These are phyloP conservation scores for Cephalotes varians DNA, from an alignment of 2,888 invertebrate species.

Conservation along the genomic window DNA sequence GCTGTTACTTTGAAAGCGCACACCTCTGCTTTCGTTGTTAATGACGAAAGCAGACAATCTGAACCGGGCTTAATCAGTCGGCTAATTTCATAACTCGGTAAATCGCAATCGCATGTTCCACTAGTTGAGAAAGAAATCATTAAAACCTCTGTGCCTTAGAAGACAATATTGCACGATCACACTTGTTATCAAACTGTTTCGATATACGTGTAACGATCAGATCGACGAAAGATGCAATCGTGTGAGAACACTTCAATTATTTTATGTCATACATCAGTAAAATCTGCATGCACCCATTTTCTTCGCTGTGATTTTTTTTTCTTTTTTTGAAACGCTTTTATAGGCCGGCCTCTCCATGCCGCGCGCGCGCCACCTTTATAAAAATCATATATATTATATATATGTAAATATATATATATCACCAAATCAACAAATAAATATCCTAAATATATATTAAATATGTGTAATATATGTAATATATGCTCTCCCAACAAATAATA, in stretches of 20 bases:
- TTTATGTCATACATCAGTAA: constrained; percentile 35
- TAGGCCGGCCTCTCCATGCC: constrained; percentile 56
- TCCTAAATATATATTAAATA: constrained; percentile 84
- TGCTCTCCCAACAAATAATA: constrained; percentile 85
- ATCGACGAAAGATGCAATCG: constrained; percentile 23
- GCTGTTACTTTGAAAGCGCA: constrained; percentile 10
- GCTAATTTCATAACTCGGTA: constrained; percentile 1
- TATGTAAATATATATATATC: constrained; percentile 73
- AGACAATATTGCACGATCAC: constrained; percentile 35
- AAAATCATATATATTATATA: constrained; percentile 72
- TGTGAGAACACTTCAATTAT: constrained; percentile 41
- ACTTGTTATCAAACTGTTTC: constrained; percentile 31
- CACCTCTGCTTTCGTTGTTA: background rate
- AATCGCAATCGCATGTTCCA: constrained; percentile 26
- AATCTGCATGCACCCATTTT: constrained; percentile 40
- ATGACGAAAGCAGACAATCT: constrained; percentile 21
- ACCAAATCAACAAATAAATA: constrained; percentile 85
- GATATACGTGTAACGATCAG: background rate
- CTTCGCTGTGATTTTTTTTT: constrained; percentile 33
- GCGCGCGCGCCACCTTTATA: constrained; percentile 67
- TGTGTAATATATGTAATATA: constrained; percentile 82
- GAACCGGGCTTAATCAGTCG: constrained; percentile 44
- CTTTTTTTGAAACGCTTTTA: constrained; percentile 37
- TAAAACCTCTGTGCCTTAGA: constrained; percentile 35
- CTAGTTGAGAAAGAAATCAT: constrained; percentile 20